Evolutionary conservation across 2,113 vertebrate genomes (phyloP), one percentile per base, ranked within the genome.

Genomic region (Petroica traversi): DNA sequence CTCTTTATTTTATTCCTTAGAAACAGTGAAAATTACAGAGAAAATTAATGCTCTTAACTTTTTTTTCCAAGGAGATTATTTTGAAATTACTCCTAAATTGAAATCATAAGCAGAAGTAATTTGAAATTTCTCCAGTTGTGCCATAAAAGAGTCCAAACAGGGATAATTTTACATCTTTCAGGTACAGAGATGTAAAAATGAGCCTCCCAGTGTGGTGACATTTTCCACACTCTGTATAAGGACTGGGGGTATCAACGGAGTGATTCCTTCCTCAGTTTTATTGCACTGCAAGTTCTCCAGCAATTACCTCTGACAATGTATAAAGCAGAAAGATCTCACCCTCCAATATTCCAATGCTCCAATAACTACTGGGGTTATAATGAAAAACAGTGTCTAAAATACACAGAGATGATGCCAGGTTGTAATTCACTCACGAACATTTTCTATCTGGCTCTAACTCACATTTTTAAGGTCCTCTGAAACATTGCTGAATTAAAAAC

Each of bases 21-120:
- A 94, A 96, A 84, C 3, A 3, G 64, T 66, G 73, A 93, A 90
- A 94, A 96, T 89, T 82, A 75, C 86, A 1, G 19, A 61, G 38
- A 91, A 95, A 95, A 69, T 78, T 51, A 86, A 90, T 51, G 61
- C 10, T 69, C 29, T 61, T 61, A 64, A 67, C 14, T 8, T 74
- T 84, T 89, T 88, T 87, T 80, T 71, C 20, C 24, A 54, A 68
- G 73, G 29, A 89, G 5, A 80, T 90, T 92, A 92, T 93, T 93
- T 86, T 92, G 73, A 96, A 93, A 95, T 91, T 69, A 87, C 57
- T 89, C 49, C 46, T 96, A 91, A 95, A 95, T 74, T 93, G 77
- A 95, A 94, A 93, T 93, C 38, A 80, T 34, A 93, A 79, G 61
- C 61, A 74, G 67, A 82, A 93, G 73, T 69, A 88, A 85, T 92